A percentile compares a stretch with the other conserved stretches of the same genome.
Conservation (phyloP, 2,113 vertebrate species). For the Strix uralensis region DNA sequence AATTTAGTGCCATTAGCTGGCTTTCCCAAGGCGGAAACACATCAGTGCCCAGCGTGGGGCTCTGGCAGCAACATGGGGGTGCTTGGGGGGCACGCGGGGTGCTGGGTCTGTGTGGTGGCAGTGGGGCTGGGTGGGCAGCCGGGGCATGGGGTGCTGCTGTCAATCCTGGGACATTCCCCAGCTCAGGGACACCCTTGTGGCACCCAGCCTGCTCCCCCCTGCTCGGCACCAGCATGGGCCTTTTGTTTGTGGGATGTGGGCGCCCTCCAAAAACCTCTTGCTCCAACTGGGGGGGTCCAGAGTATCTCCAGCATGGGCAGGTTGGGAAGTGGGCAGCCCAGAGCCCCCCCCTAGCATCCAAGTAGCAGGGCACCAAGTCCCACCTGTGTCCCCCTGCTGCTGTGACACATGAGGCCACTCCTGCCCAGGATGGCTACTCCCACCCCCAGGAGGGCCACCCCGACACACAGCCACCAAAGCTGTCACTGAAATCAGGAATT, state of each 20-base stretch:
- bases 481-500: too few species aligned
- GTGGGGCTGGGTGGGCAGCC: not conserved
- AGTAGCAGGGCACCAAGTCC: not conserved
- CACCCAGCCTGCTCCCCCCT: not conserved
- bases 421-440: not conserved
- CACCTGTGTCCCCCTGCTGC: fast-evolving
- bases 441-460: not conserved
- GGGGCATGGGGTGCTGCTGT: not conserved
- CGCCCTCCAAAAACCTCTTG: not conserved
- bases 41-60: fast-evolving
- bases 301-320: not conserved
- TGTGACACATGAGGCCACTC: not conserved
- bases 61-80: fast-evolving
- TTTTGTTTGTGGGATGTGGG: not conserved
- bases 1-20: not conserved
- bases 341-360: fast-evolving
- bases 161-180: fast-evolving
- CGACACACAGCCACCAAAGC: not conserved
- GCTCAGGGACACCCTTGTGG: not conserved
- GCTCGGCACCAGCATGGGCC: not conserved
- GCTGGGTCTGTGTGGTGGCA: not conserved
- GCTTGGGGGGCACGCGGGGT: fast-evolving
- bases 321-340: not conserved
- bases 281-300: not conserved
- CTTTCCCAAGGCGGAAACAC: not conserved